These are phyloP conservation scores for Creontiades dilutus DNA, from an alignment of 2,888 invertebrate species.

Conservation along the genomic window DNA sequence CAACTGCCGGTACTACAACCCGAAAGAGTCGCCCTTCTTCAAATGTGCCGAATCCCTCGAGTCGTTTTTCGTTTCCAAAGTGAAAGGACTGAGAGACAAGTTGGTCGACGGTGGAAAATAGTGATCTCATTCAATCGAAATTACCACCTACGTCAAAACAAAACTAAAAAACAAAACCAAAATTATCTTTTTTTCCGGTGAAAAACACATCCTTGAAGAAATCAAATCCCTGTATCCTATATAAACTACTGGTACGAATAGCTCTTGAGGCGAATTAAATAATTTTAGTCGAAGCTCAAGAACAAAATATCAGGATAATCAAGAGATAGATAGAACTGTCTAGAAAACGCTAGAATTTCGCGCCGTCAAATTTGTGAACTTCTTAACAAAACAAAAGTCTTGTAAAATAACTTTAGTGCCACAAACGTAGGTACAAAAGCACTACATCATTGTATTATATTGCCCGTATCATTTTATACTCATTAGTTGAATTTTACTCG, in stretches of 20 bases:
- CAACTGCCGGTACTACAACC: slow-evolving; percentile 98
- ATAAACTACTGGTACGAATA: neutral
- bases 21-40: slow-evolving; percentile 96
- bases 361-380: neutral
- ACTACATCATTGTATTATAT: slow-evolving; percentile 44
- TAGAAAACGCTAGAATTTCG: neutral
- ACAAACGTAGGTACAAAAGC: neutral
- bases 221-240: neutral
- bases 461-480: slow-evolving; percentile 41
- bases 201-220: neutral
- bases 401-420: slow-evolving; percentile 14
- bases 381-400: neutral
- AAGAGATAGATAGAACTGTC: neutral
- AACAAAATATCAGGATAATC: slow-evolving; percentile 1
- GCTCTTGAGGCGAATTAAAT: neutral
- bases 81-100: slow-evolving; percentile 91
- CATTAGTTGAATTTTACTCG: slow-evolving; percentile 13
- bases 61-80: slow-evolving; percentile 96
- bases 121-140: slow-evolving; percentile 21
- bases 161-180: neutral
- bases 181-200: neutral
- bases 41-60: slow-evolving; percentile 97
- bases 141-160: neutral
- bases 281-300: neutral
- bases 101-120: slow-evolving; percentile 74